A percentile compares a stretch with the other conserved stretches of the same genome.
Conservation (phyloP, 2,113 vertebrate species). For the Chroicocephalus ridibundus region DNA sequence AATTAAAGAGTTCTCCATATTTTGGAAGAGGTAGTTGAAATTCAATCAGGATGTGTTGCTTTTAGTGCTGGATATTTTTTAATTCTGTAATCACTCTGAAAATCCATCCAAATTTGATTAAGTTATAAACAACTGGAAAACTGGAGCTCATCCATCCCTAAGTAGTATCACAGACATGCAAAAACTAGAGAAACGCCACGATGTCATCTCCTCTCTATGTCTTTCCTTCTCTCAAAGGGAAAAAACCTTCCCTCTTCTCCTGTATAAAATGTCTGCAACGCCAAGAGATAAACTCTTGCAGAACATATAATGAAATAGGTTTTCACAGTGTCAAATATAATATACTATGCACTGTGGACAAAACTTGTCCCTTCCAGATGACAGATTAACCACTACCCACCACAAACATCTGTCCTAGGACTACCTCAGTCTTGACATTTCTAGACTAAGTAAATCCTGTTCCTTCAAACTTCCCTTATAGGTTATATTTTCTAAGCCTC, state of each 20-base stretch:
- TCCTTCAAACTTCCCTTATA: background rate
- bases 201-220: background rate
- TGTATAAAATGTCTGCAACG: background rate
- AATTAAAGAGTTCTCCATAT: background rate
- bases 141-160: background rate
- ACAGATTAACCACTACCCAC: background rate
- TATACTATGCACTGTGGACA: background rate
- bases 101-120: constrained; percentile 6
- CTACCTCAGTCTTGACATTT: background rate
- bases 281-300: background rate
- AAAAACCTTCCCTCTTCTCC: background rate
- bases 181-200: background rate
- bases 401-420: background rate
- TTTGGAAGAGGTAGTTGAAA: background rate
- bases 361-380: background rate
- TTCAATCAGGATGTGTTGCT: background rate
- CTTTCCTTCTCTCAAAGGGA: background rate
- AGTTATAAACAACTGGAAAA: constrained; percentile 33
- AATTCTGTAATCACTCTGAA: background rate
- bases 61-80: background rate
- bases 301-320: background rate
- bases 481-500: background rate
- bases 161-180: background rate
- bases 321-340: background rate
- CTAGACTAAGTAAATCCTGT: background rate